Evolutionary conservation across 1,140 invertebrate genomes (phyloP).

Genomic region (Spodoptera litura): DNA sequence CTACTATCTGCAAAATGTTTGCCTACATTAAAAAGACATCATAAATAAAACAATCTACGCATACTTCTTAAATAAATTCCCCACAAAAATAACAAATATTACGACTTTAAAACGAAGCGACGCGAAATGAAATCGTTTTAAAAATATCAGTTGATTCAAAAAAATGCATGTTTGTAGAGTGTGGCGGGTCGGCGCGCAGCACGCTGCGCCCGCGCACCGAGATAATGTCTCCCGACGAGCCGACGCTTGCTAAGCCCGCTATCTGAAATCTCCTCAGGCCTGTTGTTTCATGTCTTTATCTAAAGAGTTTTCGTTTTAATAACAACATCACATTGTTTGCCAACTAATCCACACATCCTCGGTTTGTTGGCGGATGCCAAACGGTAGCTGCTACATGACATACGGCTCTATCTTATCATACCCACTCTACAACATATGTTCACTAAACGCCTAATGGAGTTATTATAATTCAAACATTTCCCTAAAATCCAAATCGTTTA

Average conservation of each 20-base stretch:
- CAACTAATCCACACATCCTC: slow-evolving; percentile 73
- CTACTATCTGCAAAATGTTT: no score
- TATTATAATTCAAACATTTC: slow-evolving; percentile 76
- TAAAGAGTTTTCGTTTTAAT: slow-evolving; percentile 66
- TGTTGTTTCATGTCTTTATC: slow-evolving; percentile 76
- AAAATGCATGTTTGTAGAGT: slow-evolving; percentile 19
- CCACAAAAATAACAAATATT: no score
- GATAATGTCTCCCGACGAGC: slow-evolving; percentile 52
- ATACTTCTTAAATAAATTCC: neutral
- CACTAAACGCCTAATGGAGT: slow-evolving; percentile 76
- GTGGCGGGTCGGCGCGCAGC: slow-evolving; percentile 25
- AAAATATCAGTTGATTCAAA: slow-evolving; percentile 26
- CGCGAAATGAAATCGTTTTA: neutral
- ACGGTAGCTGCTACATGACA: slow-evolving; percentile 82
- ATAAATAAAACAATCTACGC: no score
- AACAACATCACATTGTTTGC: slow-evolving; percentile 74
- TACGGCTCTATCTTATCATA: slow-evolving; percentile 84
- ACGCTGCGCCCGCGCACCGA: slow-evolving; percentile 31
- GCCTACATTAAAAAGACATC: no score
- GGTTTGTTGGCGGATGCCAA: slow-evolving; percentile 74
- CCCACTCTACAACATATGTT: slow-evolving; percentile 81
- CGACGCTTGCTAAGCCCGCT: slow-evolving; percentile 59
- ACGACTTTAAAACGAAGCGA: neutral
- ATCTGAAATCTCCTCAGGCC: slow-evolving; percentile 69
- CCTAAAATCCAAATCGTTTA: slow-evolving; percentile 70